Base-by-base conservation (phyloP, 2,797 vertebrate species). In the Onychomys torridus region DNA sequence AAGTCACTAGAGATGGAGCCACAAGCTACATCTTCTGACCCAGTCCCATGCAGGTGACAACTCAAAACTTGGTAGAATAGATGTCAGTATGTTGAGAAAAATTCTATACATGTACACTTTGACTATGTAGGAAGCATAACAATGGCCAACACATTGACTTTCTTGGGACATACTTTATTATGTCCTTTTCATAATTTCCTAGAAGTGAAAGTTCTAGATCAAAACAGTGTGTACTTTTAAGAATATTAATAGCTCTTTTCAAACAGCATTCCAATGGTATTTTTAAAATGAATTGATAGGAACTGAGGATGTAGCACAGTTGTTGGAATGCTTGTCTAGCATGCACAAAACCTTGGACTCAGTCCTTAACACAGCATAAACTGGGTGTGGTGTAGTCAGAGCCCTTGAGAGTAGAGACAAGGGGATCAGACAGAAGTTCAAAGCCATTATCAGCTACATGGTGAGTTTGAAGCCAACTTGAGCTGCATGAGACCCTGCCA, bases 11-110 rank as follows among this genome's bases (percentile, higher is more conserved):
- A 52, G 23, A 14, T 25, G 46, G 12, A 59, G 69, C 21, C 23
- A 25, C 32, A n/a, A 65, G 57, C 32, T 21, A 4, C 5, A 34
- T n/a, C 12, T 83, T 37, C 52, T 12, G 67, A 57, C 27, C 25
- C 27, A 43, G 52, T 25, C 37, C 76, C 46, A 17, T 0, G 0
- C 11, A 25, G 16, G 2, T 2, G 13, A 3, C 11, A 61, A 37
- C 25, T 7, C n/a, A 32, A 83, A 69, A 59, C 49, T 1, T 40
- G 59, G 11, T 43, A 85, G 16, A 82, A 69, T 23, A n/a, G 21
- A 90, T 14, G 3, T 63, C 17, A 78, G 19, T 63, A 11, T 40
- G 14, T 0, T 12, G 37, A 59, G 69, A 77, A 93, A 88, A 55
- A 73, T 14, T 9, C 8, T 40, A 32, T 19, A 5, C 0, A 0